Percentiles rank a stretch among this genome's conserved stretches.
phyloP scores from a whole-genome alignment of 2,113 vertebrate genomes.

The Paratilapia polleni region DNA sequence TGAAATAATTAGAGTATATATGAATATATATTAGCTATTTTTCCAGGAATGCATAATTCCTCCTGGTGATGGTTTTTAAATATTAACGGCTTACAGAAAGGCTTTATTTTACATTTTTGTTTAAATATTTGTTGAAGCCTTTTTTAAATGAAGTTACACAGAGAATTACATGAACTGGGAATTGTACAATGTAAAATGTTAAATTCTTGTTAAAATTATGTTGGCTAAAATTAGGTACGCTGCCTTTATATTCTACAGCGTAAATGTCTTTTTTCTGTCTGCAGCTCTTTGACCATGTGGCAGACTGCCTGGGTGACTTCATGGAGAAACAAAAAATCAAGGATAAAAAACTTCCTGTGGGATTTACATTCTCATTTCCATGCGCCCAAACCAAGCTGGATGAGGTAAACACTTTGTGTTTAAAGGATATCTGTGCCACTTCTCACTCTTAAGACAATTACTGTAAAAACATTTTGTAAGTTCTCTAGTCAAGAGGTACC shows the following conservation, averaged over 20 bases:
- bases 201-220: not conserved
- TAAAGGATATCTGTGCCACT: not conserved
- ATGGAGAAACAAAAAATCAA: conserved; percentile 98
- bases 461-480: not conserved
- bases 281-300: conserved; percentile 96
- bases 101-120: not conserved
- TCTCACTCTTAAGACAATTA: not conserved
- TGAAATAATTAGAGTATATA: not conserved
- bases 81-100: not conserved
- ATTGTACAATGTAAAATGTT: not conserved
- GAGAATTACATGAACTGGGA: not conserved
- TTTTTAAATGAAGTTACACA: not conserved
- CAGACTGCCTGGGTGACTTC: conserved; percentile 96
- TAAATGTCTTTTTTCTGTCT: conserved; percentile 14
- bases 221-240: rapidly evolving
- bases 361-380: conserved; percentile 98
- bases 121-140: not conserved
- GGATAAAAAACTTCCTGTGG: conserved; percentile 95
- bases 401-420: conserved; percentile 82
- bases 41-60: not conserved
- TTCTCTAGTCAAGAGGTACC: not conserved
- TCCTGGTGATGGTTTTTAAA: not conserved
- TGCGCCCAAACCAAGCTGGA: conserved; percentile 92
- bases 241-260: not conserved
- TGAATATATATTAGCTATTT: not conserved